Percentiles rank a stretch among this genome's conserved stretches.
Conservation (phyloP, 1,140 invertebrate species). For the Andricus grossulariae region DNA sequence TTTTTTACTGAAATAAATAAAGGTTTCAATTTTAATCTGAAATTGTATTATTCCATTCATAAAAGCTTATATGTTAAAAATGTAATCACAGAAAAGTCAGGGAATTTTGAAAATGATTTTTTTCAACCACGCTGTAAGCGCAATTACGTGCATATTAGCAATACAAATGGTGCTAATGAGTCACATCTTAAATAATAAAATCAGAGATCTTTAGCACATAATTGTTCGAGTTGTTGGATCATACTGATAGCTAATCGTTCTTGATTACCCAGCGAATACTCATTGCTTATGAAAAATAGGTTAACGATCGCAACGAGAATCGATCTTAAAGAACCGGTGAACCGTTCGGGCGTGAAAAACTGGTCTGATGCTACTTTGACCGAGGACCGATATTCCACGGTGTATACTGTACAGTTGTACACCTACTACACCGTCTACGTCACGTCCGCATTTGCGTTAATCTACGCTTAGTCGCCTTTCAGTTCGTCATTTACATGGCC, state of each 20-base stretch:
- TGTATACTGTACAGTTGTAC: background rate
- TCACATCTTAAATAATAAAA: background rate
- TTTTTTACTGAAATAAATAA: too few relatives aligned
- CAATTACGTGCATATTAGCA: background rate
- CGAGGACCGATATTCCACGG: slow-evolving; percentile 2
- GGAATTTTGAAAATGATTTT: too few relatives aligned
- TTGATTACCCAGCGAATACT: background rate
- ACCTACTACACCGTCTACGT: background rate
- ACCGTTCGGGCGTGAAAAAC: slow-evolving; percentile 9
- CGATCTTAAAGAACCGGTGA: slow-evolving; percentile 28
- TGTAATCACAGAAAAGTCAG: too few relatives aligned
- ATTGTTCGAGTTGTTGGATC: background rate
- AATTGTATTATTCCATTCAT: too few relatives aligned
- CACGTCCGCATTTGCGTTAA: slow-evolving; percentile 28
- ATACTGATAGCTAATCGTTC: background rate
- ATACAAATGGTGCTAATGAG: background rate
- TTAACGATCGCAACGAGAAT: slow-evolving; percentile 20
- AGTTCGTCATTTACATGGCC: slow-evolving; percentile 19
- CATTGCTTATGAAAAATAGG: slow-evolving; percentile 14
- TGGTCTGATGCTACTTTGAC: slow-evolving; percentile 1
- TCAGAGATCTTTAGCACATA: background rate
- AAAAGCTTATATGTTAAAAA: too few relatives aligned
- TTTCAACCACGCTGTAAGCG: background rate
- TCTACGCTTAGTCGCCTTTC: slow-evolving; percentile 9
- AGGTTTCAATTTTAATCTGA: too few relatives aligned